Evolutionary conservation across 2,888 invertebrate species (phyloP).

Genomic region (Aphodius sticticus): DNA sequence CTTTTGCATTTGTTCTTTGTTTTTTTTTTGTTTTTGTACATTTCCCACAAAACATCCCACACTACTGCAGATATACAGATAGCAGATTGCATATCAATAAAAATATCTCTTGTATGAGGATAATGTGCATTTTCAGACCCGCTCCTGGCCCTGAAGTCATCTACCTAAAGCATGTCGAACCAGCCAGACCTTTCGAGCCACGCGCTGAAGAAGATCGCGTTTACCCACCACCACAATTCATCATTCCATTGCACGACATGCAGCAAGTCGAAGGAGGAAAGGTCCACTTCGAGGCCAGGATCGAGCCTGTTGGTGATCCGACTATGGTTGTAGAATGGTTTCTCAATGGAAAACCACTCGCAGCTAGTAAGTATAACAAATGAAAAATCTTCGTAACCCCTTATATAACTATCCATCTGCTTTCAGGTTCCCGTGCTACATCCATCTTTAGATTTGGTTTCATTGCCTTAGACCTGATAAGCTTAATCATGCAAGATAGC

Average conservation of each 20-base stretch:
- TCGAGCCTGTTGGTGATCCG: slow-evolving; percentile 96
- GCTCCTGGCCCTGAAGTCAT: slow-evolving; percentile 94
- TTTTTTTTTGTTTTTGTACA: too few relatives aligned
- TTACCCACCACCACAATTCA: slow-evolving; percentile 92
- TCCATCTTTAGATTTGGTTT: slow-evolving; percentile 97
- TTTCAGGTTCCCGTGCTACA: slow-evolving; percentile 90
- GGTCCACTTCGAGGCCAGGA: slow-evolving; percentile 96
- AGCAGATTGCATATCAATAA: too few relatives aligned
- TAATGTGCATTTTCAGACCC: slow-evolving; percentile 66
- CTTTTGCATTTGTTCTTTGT: too few relatives aligned
- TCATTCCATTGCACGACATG: slow-evolving; percentile 84
- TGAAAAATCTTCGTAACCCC: background rate
- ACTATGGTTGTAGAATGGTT: slow-evolving; percentile 97
- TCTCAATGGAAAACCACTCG: slow-evolving; percentile 88
- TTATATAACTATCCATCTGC: slow-evolving; percentile 16
- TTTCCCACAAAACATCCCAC: too few relatives aligned
- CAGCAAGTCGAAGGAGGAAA: slow-evolving; percentile 89
- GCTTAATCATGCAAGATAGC: slow-evolving; percentile 84
- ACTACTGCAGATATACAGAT: too few relatives aligned
- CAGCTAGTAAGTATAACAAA: slow-evolving; percentile 79
- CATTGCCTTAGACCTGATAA: slow-evolving; percentile 91
- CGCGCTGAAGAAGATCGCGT: slow-evolving; percentile 86
- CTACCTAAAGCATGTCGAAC: slow-evolving; percentile 90
- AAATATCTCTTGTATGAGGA: background rate
- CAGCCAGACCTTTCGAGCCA: slow-evolving; percentile 82